Evolutionary conservation across 2,113 vertebrate genomes (phyloP).

Genomic region (Megaptera novaeangliae): DNA sequence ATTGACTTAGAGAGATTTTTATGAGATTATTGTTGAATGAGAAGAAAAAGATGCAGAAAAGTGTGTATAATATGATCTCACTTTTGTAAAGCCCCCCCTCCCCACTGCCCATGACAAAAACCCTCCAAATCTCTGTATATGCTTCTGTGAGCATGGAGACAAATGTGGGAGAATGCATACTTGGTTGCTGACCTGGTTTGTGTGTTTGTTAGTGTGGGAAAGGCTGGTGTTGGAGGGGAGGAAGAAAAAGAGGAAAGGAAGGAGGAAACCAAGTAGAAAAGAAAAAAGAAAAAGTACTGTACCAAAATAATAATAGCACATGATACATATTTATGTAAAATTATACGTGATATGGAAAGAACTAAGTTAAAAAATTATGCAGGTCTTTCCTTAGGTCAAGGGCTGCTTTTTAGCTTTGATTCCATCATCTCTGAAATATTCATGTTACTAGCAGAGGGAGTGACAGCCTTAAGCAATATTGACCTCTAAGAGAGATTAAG

Average conservation of each 20-base stretch:
- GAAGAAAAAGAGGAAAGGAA: not conserved
- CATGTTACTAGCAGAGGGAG: not conserved
- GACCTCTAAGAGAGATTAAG: not conserved
- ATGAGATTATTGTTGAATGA: not conserved
- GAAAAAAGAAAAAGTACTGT: not conserved
- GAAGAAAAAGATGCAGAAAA: not conserved
- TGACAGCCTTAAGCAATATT: not conserved
- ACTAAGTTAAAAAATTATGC: not conserved
- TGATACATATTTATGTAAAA: not conserved
- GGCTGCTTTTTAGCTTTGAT: not conserved
- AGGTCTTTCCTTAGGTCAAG: not conserved
- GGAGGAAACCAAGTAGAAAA: not conserved
- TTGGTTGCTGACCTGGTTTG: not conserved
- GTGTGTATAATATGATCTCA: not conserved
- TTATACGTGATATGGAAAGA: not conserved
- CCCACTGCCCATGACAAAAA: not conserved
- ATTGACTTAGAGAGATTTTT: not conserved
- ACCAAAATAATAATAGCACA: not conserved
- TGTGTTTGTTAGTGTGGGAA: not conserved
- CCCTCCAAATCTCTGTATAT: not conserved
- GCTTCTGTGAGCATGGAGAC: not conserved
- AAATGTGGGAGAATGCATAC: not conserved
- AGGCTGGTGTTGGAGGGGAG: not conserved
- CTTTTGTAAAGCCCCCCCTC: not conserved
- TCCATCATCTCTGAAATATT: not conserved